A percentile compares a stretch with the other conserved stretches of the same genome.
Conservation (phyloP, 2,113 vertebrate species). For the Psophia crepitans region DNA sequence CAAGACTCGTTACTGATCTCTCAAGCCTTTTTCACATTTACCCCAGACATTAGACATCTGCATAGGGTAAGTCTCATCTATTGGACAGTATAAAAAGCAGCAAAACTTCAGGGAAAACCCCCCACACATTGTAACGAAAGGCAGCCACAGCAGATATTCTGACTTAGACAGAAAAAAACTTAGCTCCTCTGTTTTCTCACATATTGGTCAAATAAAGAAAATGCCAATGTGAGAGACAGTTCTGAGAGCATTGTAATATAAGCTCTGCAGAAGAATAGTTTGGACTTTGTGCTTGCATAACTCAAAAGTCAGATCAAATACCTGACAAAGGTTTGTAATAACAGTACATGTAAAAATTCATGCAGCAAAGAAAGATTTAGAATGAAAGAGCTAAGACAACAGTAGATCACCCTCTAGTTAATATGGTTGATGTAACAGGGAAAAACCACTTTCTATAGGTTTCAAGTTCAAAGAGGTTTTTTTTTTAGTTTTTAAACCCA, state of each 20-base stretch:
- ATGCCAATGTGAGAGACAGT: rapidly evolving
- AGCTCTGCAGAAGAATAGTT: not conserved
- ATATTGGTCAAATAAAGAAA: not conserved
- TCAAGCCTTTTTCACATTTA: not conserved
- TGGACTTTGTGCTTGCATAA: not conserved
- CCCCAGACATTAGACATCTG: not conserved
- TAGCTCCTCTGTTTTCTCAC: not conserved
- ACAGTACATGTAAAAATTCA: not conserved
- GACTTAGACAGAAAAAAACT: no score
- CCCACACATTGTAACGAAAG: not conserved
- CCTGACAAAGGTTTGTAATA: not conserved
- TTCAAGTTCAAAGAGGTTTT: not conserved
- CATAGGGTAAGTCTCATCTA: not conserved
- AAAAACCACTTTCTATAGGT: not conserved
- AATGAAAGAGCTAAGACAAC: not conserved
- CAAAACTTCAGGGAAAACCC: not conserved
- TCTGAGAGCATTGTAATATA: not conserved
- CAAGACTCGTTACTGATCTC: not conserved
- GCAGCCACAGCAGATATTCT: not conserved
- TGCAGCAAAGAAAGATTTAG: not conserved
- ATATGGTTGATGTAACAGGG: not conserved
- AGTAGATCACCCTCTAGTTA: not conserved
- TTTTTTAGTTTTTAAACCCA: not conserved
- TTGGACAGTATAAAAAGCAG: not conserved
- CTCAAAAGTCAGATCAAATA: not conserved